These are phyloP conservation scores for Acronicta aceris DNA, from an alignment of 2,888 invertebrate genomes.

Conservation along the genomic window DNA sequence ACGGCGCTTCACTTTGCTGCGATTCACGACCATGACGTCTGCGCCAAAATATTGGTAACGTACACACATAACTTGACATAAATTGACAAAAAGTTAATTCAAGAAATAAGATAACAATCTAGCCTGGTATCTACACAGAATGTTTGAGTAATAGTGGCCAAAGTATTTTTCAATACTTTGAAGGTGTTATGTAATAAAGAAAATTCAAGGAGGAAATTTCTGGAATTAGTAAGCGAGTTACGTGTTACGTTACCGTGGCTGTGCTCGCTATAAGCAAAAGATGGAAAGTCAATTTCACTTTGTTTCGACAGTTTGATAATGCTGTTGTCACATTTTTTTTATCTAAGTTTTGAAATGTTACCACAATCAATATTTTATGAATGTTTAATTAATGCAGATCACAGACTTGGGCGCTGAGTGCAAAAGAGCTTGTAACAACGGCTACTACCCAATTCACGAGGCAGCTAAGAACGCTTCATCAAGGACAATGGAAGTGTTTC, in stretches of 20 bases:
- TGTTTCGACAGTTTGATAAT: background rate
- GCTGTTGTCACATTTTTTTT: background rate
- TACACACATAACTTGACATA: background rate
- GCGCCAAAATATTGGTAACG: constrained; percentile 94
- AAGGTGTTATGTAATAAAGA: no score
- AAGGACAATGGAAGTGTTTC: constrained; percentile 94
- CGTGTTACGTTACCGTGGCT: background rate
- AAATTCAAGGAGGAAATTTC: no score
- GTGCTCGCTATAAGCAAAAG: background rate
- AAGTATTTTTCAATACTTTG: no score
- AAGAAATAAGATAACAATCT: no score
- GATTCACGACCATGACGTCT: constrained; percentile 94
- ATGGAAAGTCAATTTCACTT: background rate
- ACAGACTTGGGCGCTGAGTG: constrained; percentile 94
- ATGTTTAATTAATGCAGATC: constrained; percentile 88
- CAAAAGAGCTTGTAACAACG: constrained; percentile 94
- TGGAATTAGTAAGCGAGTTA: no score
- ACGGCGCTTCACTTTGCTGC: constrained; percentile 96
- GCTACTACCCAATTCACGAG: constrained; percentile 97
- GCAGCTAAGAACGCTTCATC: constrained; percentile 97
- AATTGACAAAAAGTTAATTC: background rate
- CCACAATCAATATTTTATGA: constrained; percentile 13
- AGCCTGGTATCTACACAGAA: no score
- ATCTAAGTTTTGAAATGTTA: background rate
- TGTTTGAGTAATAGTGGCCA: no score